Evolutionary conservation across 2,113 vertebrate genomes (phyloP), one percentile per base, ranked within the genome.

Genomic region (Podiceps cristatus): DNA sequence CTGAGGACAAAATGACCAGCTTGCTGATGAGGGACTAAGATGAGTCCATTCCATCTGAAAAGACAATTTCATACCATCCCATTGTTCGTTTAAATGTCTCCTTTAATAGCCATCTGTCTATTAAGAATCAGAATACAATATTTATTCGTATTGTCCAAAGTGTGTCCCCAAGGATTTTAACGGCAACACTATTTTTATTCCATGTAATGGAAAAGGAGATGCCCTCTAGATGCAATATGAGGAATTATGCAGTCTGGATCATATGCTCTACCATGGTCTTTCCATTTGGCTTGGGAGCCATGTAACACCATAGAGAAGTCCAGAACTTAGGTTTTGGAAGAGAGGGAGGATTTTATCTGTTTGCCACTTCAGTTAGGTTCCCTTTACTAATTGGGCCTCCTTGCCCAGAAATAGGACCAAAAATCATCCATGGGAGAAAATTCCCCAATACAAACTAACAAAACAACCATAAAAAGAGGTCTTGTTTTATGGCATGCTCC

Each of bases 401-500:
- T 79, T 79, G 33, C 33, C 63, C 50, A 85, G 71, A 87, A 96
- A 90, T 35, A 66, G 71, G 77, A 90, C 59, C 50, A 95, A 91
- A 95, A 77, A 77, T 60, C 59, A 81, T 58, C 44, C 55, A 80
- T 27, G 62, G 73, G 95, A 98, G 94, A 97, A 85, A 95, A 93
- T 45, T 95, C 64, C 78, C 92, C 80, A 94, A 60, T 73, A 53
- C 89, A 90, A 92, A 94, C 88, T 94, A 96, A 96, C 76, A 94
- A 96, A 96, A 91, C 93, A 93, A 87, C 91, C 66, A 96, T 97
- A 92, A 97, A 97, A 96, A 95, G 53, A 75, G 85, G 89, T 66
- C 96, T 96, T 95, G 93, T 97, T 96, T 97, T 97, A 97, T 74
- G 90, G 89, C 86, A 96, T 95, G 94, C 95, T 93, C 96, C 96